Base-by-base conservation (phyloP, 23 tunicate species). In the Aplidium turbinatum region DNA sequence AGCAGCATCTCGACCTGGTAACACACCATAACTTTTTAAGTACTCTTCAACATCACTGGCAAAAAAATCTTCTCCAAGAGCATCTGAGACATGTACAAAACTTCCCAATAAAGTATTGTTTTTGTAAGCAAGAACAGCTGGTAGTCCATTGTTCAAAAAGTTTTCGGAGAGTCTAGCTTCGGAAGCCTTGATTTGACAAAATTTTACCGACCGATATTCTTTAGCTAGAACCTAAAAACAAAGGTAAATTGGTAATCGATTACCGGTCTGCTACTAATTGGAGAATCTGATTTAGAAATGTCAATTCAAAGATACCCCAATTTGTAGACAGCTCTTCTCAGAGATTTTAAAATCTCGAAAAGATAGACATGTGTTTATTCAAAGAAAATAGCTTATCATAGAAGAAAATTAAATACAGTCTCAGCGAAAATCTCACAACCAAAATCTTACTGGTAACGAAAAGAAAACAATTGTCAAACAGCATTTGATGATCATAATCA, bases 41-140 rank as follows among this genome's bases (percentile, higher is more conserved):
- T 69, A 84, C 4, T 47, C 21, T 58, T 84, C 97, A 33, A 91
- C 69, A 53, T 91, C 97, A 29, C 35, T 58, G 1, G 91, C 97
- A 74, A 39, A 91, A 65, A 91, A 91, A 55, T 91, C 97, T 6
- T 91, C 82, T 0, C 91, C 91, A 29, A 91, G 63, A 30, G 57
- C 61, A 26, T 91, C 97, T 24, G 88, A 68, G 5, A 91, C 38
- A 36, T 68, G 65, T 25, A 91, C 86, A 66, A 78, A 91, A 57
- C 74, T 84, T 3, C 91, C 97, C 22, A 91, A 58, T 5, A 91
- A 46, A 25, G 40, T 62, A 42, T 91, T 84, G 50, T 78, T 81
- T 67, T 91, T 91, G 68, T 91, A 91, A 1, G 78, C 97, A n/a
- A 91, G 64, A 4, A 91, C 29, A 16, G 97, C 84, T 9, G 97